Base-by-base conservation (phyloP, 2,113 vertebrate genomes). In the Dasyprocta punctata region DNA sequence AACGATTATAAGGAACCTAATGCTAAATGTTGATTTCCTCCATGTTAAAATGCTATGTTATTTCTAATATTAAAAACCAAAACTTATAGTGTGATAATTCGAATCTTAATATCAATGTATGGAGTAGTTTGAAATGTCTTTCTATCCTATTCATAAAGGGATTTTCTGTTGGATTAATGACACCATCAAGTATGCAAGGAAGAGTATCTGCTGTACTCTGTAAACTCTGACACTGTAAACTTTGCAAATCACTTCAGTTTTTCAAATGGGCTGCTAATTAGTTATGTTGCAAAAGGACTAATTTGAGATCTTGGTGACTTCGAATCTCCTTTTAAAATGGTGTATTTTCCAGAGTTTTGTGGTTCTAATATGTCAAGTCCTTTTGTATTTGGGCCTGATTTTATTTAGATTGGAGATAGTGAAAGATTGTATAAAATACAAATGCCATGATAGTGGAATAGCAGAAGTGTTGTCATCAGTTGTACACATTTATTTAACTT, bases 31-130 rank as follows among this genome's bases (percentile, higher is more conserved):
- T n/a, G 30, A 71, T 61, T 47, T 89, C 30, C 47, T 78, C 78
- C 63, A 56, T 82, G 77, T 95, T 24, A 84, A 85, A 88, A 56
- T 86, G 41, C 67, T 44, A 1, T 5, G 38, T 52, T 80, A 67
- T 96, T 92, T 96, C 47, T 93, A 88, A 90, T 41, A 63, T 2
- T 44, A 44, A 38, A 73, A 77, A 86, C 24, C 47, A 92, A 75
- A 63, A 61, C 56, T 92, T 96, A 54, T 3, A 26, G 41, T 4
- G 8, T 54, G 16, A 7, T 58, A 33, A 85, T 71, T 58, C 67
- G 65, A 56, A 49, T 73, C n/a, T 60, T 83, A 78, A 36, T 58
- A 6, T 24, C 80, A 28, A 90, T 82, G 52, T 16, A 33, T 47
- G 5, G 24, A 10, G 69, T 73, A 44, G 44, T 73, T 13, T 82